Conservation (phyloP, 2,888 invertebrate genomes). For the Synanthedon andrenaeformis region DNA sequence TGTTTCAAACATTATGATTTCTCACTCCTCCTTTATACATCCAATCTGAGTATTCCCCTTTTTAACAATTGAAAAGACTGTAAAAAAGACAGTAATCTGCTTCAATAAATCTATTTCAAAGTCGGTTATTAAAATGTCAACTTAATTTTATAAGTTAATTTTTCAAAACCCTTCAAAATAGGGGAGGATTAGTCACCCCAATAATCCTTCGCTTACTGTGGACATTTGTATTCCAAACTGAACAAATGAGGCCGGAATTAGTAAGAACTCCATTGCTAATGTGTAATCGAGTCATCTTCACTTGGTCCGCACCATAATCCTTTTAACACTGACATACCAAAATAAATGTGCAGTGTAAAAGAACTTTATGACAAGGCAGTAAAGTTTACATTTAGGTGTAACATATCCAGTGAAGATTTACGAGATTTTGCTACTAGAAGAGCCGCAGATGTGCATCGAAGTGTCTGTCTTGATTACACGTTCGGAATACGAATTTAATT, state of each 20-base stretch:
- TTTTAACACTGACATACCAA: constrained; percentile 20
- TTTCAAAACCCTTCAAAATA: constrained; percentile 32
- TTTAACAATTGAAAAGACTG: too few species aligned
- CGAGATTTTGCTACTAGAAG: constrained; percentile 1
- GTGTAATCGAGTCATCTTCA: constrained; percentile 15
- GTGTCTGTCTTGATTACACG: constrained; percentile 58
- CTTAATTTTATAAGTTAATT: constrained; percentile 27
- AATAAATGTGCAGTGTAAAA: background rate
- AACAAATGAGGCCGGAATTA: constrained; percentile 27
- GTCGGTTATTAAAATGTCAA: constrained; percentile 33
- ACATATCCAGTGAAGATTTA: background rate
- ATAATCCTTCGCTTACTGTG: constrained; percentile 19
- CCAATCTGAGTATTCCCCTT: too few species aligned
- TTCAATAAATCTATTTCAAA: background rate
- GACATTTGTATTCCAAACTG: constrained; percentile 14
- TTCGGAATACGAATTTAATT: constrained; percentile 56
- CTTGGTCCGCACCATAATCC: constrained; percentile 31
- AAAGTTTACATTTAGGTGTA: background rate
- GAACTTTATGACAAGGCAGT: background rate
- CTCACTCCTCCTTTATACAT: too few species aligned
- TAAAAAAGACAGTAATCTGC: too few species aligned
- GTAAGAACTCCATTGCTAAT: constrained; percentile 18
- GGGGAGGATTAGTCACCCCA: constrained; percentile 31
- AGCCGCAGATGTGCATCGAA: constrained; percentile 55
- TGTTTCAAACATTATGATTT: too few species aligned